A percentile compares a stretch with the other conserved stretches of the same genome.
Evolutionary conservation across 2,797 vertebrate species (phyloP).

Genomic region (Mareca strepera): DNA sequence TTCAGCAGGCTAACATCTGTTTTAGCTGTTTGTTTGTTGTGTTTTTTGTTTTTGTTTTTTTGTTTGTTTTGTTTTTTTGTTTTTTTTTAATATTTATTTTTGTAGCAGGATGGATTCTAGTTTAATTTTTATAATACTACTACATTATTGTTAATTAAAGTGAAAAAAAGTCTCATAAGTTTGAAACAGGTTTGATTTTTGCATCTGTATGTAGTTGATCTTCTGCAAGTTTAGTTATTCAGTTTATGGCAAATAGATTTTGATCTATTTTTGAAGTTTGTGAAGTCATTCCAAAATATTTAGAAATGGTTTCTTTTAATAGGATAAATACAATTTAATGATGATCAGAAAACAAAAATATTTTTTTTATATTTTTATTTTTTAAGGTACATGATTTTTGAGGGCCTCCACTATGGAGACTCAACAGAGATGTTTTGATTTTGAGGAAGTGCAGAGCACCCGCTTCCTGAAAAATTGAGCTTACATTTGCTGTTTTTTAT

Average conservation of each 20-base stretch:
- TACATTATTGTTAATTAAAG: not conserved
- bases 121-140: not conserved
- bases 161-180: not conserved
- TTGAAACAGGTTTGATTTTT: not conserved
- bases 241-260: not conserved
- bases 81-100: too few species aligned
- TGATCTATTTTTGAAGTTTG: not conserved
- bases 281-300: not conserved
- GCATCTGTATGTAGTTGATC: not conserved
- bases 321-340: not conserved
- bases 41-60: too few species aligned
- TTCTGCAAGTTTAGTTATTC: not conserved
- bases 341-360: not conserved
- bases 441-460: not conserved
- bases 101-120: not conserved
- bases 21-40: not conserved
- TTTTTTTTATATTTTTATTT: not conserved
- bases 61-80: too few species aligned
- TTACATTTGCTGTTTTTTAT: not conserved
- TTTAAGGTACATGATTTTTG: not conserved
- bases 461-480: not conserved
- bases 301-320: not conserved
- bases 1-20: not conserved
- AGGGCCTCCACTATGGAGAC: not conserved
- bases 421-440: not conserved